Conservation (phyloP, 30 jellyfish, hydroid and myxozoan genomes). For the Aurelia aurita region DNA sequence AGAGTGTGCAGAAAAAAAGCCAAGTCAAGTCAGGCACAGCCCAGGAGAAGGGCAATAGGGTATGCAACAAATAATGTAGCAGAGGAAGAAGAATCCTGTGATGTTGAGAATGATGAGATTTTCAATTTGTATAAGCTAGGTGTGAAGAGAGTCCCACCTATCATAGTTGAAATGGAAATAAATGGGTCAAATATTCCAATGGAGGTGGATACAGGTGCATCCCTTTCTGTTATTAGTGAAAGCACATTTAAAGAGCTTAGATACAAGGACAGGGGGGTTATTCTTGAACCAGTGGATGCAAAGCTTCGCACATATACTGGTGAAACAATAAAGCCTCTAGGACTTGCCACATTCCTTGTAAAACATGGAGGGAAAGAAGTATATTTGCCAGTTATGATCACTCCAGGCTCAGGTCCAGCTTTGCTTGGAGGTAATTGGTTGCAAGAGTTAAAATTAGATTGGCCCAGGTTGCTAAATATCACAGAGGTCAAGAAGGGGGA, state of each 20-base stretch:
- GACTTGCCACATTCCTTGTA: no score
- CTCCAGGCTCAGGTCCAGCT: no score
- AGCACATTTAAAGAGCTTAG: slow-evolving; percentile 4
- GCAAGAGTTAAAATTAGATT: slow-evolving; percentile 16
- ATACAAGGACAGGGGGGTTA: no score
- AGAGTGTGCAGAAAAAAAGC: slow-evolving; percentile 47
- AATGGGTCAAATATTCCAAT: slow-evolving; percentile 8
- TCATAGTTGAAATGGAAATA: slow-evolving; percentile 32
- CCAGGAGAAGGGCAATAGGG: not conserved
- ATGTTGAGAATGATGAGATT: slow-evolving; percentile 15
- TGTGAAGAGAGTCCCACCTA: slow-evolving; percentile 23
- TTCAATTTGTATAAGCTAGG: slow-evolving; percentile 33
- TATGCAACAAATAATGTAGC: slow-evolving; percentile 19
- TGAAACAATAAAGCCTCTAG: no score
- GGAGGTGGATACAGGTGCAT: slow-evolving; percentile 57
- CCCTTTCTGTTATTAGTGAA: slow-evolving; percentile 34
- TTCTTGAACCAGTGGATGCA: no score
- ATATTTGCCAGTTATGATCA: no score
- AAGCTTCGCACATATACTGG: no score
- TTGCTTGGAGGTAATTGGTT: no score
- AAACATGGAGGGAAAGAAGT: no score
- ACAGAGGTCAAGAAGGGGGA: not conserved
- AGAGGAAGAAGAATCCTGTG: slow-evolving; percentile 8
- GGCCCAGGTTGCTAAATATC: slow-evolving; percentile 11
- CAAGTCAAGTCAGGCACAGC: slow-evolving; percentile 11